phyloP scores from a whole-genome alignment of 2,797 vertebrate species.

The Acrossocheilus fasciatus region DNA sequence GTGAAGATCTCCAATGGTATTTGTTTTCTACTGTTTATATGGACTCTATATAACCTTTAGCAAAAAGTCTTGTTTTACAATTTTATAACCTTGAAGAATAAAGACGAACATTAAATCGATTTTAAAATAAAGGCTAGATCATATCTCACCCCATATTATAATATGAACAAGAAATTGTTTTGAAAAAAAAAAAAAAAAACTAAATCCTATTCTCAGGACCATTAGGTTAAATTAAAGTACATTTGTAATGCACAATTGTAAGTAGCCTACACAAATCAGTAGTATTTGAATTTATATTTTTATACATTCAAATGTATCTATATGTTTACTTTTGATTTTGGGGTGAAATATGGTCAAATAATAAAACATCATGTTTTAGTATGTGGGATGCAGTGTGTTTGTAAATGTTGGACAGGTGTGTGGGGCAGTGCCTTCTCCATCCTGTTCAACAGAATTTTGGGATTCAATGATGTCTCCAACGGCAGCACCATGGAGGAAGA shows the following conservation, averaged over 20 bases:
- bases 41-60: neutral
- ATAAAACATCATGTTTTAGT: neutral
- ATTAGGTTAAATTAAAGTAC: neutral
- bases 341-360: neutral
- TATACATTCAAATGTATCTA: neutral
- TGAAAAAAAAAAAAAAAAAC: neutral
- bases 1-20: neutral
- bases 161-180: neutral
- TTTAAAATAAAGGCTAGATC: neutral
- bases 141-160: neutral
- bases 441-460: conserved; percentile 96
- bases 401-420: conserved; percentile 80
- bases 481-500: conserved; percentile 97
- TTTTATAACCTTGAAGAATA: neutral
- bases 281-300: neutral
- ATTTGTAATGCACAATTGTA: neutral
- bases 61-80: neutral
- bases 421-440: conserved; percentile 99
- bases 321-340: neutral
- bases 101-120: neutral
- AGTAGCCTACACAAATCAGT: neutral
- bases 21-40: neutral
- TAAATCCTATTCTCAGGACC: neutral
- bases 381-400: conserved; percentile 8
- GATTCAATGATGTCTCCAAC: conserved; percentile 84